Base-by-base conservation (phyloP, 2,888 invertebrate species). In the Eilema sororculum region DNA sequence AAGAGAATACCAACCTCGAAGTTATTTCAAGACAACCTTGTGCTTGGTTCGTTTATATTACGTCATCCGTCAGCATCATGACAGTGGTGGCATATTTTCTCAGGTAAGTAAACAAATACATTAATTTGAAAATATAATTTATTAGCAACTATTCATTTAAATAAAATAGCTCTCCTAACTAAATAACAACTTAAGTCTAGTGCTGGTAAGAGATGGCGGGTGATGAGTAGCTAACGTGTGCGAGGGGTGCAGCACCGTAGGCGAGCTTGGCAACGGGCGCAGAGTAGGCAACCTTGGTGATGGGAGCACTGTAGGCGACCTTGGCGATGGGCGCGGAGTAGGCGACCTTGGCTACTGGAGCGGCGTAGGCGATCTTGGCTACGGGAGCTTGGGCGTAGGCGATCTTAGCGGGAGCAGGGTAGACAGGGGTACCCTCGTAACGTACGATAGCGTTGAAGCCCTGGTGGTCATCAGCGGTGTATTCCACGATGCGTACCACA, bases 391-490 rank as follows among this genome's bases (percentile, higher is more conserved):
- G 46, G 46, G 78, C 72, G 79, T 87, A 88, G 65, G 86, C 81
- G 2, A 87, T 0, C 59, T 46, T 78, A 41, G 78, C 67, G 65
- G 74, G 65, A 1, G 84, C 84, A 74, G 84, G 70, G 28, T 78
- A 62, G 24, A 82, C 78, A 37, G 93, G 90, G 60, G 90, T 86
- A 13, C 95, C 94, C 76, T 95, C 95, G 81, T 95, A 94, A 59
- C 93, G 90, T 22, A 95, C 95, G 70, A 87, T 80, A 41, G 95
- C 95, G 87, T 93, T 95, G 89, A 95, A 95, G 57, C 95, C 95
- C 82, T 92, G 83, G 69, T 85, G 89, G 66, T 90, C 89, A 84
- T 95, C 95, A 41, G 94, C 84, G 81, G 92, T 91, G 90, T 95
- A 95, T 67, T 95, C 94, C 9, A 95, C 95, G 74, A 95, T 91